Evolutionary conservation across 2,113 vertebrate species (phyloP), one percentile per base, ranked within the genome.

Genomic region (Cephalopterus ornatus): DNA sequence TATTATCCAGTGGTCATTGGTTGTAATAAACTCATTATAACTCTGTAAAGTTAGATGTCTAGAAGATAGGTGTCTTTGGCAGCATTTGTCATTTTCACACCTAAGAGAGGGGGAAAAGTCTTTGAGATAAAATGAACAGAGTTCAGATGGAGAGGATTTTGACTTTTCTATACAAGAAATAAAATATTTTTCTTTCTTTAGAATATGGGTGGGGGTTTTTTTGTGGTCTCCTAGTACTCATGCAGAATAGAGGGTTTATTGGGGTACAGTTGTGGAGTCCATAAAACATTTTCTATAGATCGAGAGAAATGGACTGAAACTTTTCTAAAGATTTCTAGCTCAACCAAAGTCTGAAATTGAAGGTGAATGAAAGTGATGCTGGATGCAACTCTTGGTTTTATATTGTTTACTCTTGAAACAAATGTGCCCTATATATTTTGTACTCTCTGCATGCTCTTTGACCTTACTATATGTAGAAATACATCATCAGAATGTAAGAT

Each of bases 341-440:
- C 78, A 65, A 47, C 6, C 27, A n/a, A 7, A 32, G 6, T 62
- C 46, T 82, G 24, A 80, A 92, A 59, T 12, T 49, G 16, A 85
- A 81, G 42, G 14, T 19, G 10, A 39, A 42, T 8, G 2, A 46
- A 86, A 67, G 19, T 17, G 20, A 15, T 33, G 24, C 26, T 74
- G 39, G 22, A 28, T 15, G 32, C 11, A 52, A 14, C 7, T 72
- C 30, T 88, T 74, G 8, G 12, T 1, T 65, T 23, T 39, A 16
- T 44, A 12, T 39, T 67, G 35, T 33, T 91, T 41, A 46, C 20
- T 77, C 8, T 58, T 58, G 50, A 41, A 76, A 56, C 20, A 41
- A 35, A 70, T n/a, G 16, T 74, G 12, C n/a, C 0, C 0, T 42
- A 14, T 49, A 1, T 47, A 8, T 49, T 14, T 59, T 44, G 28